Evolutionary conservation across 2,797 vertebrate genomes (phyloP).

Genomic region (Acanthurus tractus): DNA sequence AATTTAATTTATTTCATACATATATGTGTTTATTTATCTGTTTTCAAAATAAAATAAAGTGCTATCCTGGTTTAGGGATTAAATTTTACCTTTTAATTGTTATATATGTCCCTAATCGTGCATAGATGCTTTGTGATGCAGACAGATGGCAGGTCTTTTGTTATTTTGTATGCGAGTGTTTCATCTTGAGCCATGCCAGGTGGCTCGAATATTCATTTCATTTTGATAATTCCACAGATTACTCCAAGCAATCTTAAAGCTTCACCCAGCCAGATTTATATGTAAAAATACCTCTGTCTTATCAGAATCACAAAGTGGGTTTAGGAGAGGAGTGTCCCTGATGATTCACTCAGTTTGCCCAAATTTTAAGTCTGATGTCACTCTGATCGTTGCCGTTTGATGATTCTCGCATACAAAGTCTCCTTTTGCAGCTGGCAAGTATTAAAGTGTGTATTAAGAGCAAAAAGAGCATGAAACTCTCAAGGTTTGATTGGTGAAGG

Average conservation of each 20-base stretch:
- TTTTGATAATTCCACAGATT: conserved; percentile 86
- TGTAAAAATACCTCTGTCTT: conserved; percentile 55
- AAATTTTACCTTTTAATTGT: conserved; percentile 22
- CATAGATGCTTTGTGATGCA: conserved; percentile 68
- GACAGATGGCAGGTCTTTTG: conserved; percentile 82
- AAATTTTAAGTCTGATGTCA: conserved; percentile 21
- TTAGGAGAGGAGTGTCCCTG: conserved; percentile 30
- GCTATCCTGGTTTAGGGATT: conserved; percentile 39
- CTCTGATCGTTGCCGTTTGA: conserved; percentile 3
- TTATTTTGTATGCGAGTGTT: conserved; percentile 68
- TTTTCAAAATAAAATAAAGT: conserved; percentile 19
- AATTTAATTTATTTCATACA: background rate
- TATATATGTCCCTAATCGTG: conserved; percentile 68
- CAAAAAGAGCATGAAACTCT: background rate
- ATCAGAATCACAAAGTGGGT: conserved; percentile 46
- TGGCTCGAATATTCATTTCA: conserved; percentile 84
- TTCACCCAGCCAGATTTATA: conserved; percentile 61
- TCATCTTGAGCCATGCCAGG: conserved; percentile 80
- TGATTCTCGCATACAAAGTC: background rate
- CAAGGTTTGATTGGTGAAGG: conserved; percentile 24
- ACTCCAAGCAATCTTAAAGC: conserved; percentile 73
- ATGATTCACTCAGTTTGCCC: conserved; percentile 30
- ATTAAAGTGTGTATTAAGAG: background rate
- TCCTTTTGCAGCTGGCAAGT: background rate
- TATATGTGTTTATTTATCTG: background rate